Evolutionary conservation across 2,888 invertebrate species (phyloP).

Genomic region (Esperia sulphurella): DNA sequence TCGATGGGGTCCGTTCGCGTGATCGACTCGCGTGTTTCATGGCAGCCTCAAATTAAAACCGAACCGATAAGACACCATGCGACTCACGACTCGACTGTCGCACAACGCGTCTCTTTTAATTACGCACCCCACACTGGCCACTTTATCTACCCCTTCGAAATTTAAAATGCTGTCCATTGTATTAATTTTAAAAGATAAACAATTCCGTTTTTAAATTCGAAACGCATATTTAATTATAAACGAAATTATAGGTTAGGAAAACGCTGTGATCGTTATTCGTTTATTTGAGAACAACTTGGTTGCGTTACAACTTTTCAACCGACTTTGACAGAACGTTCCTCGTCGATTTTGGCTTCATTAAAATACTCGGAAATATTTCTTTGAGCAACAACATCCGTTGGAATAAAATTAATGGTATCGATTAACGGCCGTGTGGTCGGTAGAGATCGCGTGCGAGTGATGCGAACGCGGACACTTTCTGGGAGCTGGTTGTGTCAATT

Average conservation of each 20-base stretch:
- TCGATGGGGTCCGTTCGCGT: conserved; percentile 65
- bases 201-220: neutral
- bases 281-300: neutral
- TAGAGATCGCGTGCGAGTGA: conserved; percentile 71
- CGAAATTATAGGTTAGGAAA: too few species aligned
- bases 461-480: conserved; percentile 55
- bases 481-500: conserved; percentile 71
- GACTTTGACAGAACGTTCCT: conserved; percentile 9
- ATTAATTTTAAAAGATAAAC: neutral
- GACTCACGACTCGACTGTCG: conserved; percentile 76
- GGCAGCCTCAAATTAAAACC: conserved; percentile 74
- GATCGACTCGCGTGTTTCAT: conserved; percentile 73
- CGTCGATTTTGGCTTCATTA: conserved; percentile 38
- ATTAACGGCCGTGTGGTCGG: conserved; percentile 54
- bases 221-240: neutral
- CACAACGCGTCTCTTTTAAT: conserved; percentile 71
- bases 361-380: conserved; percentile 53
- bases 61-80: conserved; percentile 70
- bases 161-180: conserved; percentile 15
- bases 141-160: conserved; percentile 63
- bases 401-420: conserved; percentile 72
- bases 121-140: conserved; percentile 65
- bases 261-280: neutral
- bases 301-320: conserved; percentile 4
- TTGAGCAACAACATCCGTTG: conserved; percentile 50